phyloP scores from a whole-genome alignment of 2,113 vertebrate genomes.

The Ibidorhyncha struthersii region DNA sequence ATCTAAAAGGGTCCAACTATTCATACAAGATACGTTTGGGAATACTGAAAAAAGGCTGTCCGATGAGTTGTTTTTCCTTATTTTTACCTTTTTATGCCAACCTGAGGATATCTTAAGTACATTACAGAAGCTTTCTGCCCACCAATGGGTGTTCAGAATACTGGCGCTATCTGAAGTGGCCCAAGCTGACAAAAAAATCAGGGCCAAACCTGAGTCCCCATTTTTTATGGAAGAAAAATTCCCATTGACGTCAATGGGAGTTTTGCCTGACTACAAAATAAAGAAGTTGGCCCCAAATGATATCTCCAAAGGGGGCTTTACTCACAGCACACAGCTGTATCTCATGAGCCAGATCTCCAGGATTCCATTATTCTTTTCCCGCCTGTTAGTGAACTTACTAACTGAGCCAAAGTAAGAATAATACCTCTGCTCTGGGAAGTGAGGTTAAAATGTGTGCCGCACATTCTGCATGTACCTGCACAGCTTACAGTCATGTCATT shows the following conservation, averaged over 20 bases:
- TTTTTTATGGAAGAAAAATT: constrained; percentile 30
- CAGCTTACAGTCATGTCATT: not conserved
- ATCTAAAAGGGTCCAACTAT: not conserved
- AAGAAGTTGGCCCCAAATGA: constrained; percentile 10
- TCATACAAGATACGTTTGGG: not conserved
- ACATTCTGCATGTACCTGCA: not conserved
- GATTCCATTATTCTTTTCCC: constrained; percentile 8
- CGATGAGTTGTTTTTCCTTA: not conserved
- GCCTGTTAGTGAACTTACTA: not conserved
- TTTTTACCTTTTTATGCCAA: not conserved
- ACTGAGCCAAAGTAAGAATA: constrained; percentile 21
- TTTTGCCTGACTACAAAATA: constrained; percentile 39
- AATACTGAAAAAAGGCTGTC: not conserved
- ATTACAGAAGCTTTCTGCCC: not conserved
- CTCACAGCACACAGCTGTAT: not conserved
- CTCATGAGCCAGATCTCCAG: constrained; percentile 32
- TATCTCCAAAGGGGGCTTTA: constrained; percentile 39
- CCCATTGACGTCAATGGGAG: constrained; percentile 49
- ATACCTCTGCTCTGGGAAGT: not conserved
- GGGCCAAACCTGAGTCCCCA: not conserved
- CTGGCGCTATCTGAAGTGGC: not conserved
- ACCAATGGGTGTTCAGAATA: not conserved
- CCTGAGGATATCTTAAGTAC: not conserved
- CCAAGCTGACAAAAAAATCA: not conserved
- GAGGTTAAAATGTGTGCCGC: not conserved